Base-by-base conservation (phyloP, 2,888 invertebrate genomes). In the Dasysyrphus albostriatus region DNA sequence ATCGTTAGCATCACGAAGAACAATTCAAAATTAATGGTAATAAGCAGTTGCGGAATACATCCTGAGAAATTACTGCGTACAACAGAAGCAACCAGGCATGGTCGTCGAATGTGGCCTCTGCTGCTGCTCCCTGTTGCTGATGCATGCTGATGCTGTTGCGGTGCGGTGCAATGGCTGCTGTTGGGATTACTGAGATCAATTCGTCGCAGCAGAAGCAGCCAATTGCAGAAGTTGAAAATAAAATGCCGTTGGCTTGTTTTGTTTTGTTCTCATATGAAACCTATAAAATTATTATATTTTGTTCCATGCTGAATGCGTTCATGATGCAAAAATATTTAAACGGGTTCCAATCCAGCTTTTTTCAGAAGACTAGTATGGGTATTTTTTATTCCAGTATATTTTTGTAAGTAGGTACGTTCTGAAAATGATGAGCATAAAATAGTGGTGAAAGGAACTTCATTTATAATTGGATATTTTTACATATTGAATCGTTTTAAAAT, bases 1-100 rank as follows among this genome's bases (percentile, higher is more conserved):
- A 92, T 92, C 92, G 92, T 92, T 92, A 92, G 91, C 92, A 92
- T 92, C 92, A 92, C 92, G 92, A 92, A 92, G 91, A 91, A 91
- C 91, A 91, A 91, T 91, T 91, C 91, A 91, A 91, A 91, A 92
- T 91, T 92, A 91, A 92, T 92, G 92, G 91, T 92, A 92, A 92
- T 92, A 92, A 92, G 91, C 92, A 91, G 92, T 92, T 83, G 78
- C 82, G 88, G 89, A 82, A 82, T 88, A 88, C 89, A 88, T 88
- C 90, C 89, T 89, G 89, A 90, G 89, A 92, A 92, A 92, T 92
- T 92, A 92, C 92, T 92, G 92, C 92, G 92, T 92, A 92, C 90
- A 91, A 91, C 92, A 92, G 92, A 91, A 92, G 92, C 92, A 87
- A 73, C 42, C 78, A 58, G 70, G 42, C 73, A 70, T 51, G 78